Evolutionary conservation across 2,888 invertebrate species (phyloP), one percentile per base, ranked within the genome.

Genomic region (Tipula unca): DNA sequence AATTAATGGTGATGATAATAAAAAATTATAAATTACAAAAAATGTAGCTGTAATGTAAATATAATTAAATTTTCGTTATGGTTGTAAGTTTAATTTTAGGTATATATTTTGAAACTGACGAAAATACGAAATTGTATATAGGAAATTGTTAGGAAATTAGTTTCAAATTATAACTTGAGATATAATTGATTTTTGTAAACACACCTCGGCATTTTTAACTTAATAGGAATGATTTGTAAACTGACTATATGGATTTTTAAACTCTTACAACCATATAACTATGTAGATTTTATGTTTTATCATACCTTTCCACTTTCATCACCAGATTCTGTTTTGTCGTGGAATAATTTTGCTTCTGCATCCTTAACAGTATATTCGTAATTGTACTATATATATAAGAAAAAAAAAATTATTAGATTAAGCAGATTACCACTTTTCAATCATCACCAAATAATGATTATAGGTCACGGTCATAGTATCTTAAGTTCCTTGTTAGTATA

Each of bases 321-420:
- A 1, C 94, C 94, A 36, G 91, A 90, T 91, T 95, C 95, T 88
- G 93, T 94, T 87, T 94, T 94, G 10, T 94, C 94, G 89, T 94
- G 95, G 91, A 92, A 94, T 84, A 94, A 92, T 86, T 93, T 92
- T 87, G 94, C 94, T 88, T 94, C 94, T 87, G 93, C 92, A 89
- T 95, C 94, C 89, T 95, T 94, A 32, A 95, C 95, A 90, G 94
- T 94, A 90, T 94, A 95, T 90, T 94, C 92, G 90, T 94, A 95
- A 89, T 94, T 93, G 88, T 95, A 95, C 95, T 95, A 92, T n/a
- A n/a, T n/a, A n/a, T n/a, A n/a, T 86, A 90, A 88, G 42, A 85
- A 35, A 20, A 85, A 86, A 85, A 86, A 25, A 82, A 6, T 17
- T 54, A 20, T 69, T 82, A 85, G 32, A 82, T 82, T 32, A 82